These are phyloP conservation scores for Nipponacmea schrenckii DNA, from an alignment of 2,888 invertebrate genomes.

Conservation along the genomic window DNA sequence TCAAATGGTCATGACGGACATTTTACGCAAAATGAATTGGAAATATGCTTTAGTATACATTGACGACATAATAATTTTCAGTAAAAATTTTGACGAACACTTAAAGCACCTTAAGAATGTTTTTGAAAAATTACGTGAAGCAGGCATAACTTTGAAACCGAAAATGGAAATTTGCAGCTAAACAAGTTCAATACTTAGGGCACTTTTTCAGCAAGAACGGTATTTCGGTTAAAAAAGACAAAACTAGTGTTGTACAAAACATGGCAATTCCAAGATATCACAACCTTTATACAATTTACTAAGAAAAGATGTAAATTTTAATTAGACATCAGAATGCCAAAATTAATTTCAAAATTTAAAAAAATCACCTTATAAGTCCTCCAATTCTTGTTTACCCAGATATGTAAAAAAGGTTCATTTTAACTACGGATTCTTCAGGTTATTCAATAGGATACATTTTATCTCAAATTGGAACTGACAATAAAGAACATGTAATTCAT, in stretches of 20 bases:
- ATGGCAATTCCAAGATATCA: conserved; percentile 33
- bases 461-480: conserved; percentile 31
- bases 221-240: conserved; percentile 15
- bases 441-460: too few species aligned
- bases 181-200: conserved; percentile 16
- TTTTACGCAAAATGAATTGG: too few species aligned
- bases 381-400: conserved; percentile 41
- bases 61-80: too few species aligned
- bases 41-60: too few species aligned
- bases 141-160: conserved; percentile 19
- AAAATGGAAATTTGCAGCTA: conserved; percentile 25
- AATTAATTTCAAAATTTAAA: conserved; percentile 57
- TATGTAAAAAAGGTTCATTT: too few species aligned
- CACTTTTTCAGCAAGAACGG: too few species aligned
- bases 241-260: too few species aligned
- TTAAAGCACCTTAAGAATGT: conserved; percentile 16
- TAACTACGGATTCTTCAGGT: conserved; percentile 28
- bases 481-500: conserved; percentile 30
- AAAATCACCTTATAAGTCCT: conserved; percentile 27
- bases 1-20: too few species aligned
- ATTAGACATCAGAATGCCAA: conserved; percentile 46
- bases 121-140: conserved; percentile 12
- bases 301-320: conserved; percentile 48
- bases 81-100: conserved; percentile 21
- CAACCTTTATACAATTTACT: conserved; percentile 54